Evolutionary conservation across 2,113 vertebrate species (phyloP), one percentile per base, ranked within the genome.

Genomic region (Mionectes macconnelli): DNA sequence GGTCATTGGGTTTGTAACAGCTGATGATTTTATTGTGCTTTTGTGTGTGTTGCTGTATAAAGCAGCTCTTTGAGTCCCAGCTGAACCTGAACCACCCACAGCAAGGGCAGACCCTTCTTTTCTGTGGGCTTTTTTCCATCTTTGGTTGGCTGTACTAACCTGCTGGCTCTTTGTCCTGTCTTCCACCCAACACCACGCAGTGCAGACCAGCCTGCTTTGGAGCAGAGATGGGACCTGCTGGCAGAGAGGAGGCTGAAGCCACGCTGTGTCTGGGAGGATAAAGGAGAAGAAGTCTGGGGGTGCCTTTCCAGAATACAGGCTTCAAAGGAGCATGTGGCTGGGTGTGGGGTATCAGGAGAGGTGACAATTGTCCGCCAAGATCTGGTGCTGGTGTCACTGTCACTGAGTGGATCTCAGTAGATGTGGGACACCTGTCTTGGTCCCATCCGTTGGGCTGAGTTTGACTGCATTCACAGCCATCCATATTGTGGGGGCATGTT

Each of bases 41-140:
- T 89, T 90, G n/a, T 96, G 85, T 87, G 84, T 83, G 19, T 80
- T 90, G 74, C 67, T 88, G 57, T 90, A 64, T 67, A 70, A 95
- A 92, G 53, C 5, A 59, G 18, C 49, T 93, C 64, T 78, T 67
- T 30, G 7, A 67, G 39, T 33, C 52, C 77, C 47, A 75, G 23
- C 8, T 72, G 35, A 59, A 87, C 37, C 74, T 59, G 59, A 90
- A 92, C 28, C 31, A 72, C 42, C 81, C 31, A 27, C 11, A 88
- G 31, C 1, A 17, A 59, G 59, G 40, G 42, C 25, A 86, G 52
- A 75, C 55, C 42, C 35, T 62, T 93, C 56, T 75, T 84, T 77
- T 93, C 4, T 0, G 22, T 83, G 75, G 63, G 47, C 4, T 56
- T 93, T 90, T 69, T 42, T 81, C 52, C 28, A 6, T 47, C 44